Evolutionary conservation across 1,140 invertebrate genomes (phyloP).

Genomic region (Melipona quadrifasciata): DNA sequence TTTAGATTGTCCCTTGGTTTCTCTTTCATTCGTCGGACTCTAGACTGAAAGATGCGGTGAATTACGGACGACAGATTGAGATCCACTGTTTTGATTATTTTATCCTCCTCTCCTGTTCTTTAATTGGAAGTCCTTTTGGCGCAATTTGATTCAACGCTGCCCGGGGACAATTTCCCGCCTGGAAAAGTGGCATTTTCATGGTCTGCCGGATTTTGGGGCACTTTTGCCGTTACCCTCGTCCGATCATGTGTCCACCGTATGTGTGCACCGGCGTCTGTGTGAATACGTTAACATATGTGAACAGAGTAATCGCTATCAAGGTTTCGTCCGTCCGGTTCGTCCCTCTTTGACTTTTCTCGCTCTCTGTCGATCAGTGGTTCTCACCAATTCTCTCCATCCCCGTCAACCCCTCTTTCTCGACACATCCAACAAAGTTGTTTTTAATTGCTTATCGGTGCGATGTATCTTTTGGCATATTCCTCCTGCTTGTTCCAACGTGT

Average conservation of each 20-base stretch:
- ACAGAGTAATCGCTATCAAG: conserved; percentile 61
- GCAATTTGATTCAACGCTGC: background rate
- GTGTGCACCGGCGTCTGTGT: conserved; percentile 51
- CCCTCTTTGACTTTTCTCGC: conserved; percentile 35
- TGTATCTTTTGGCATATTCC: too few species aligned
- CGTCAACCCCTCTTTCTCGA: too few species aligned
- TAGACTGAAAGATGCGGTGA: too few species aligned
- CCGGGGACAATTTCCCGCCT: conserved; percentile 8
- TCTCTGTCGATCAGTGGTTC: conserved; percentile 59
- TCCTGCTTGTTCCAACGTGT: too few species aligned
- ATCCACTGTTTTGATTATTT: background rate
- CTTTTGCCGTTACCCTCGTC: conserved; percentile 14
- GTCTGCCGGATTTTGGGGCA: conserved; percentile 18
- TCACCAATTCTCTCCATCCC: conserved; percentile 25
- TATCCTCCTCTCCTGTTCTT: background rate
- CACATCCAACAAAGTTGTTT: too few species aligned
- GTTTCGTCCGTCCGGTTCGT: conserved; percentile 61
- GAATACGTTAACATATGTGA: conserved; percentile 65
- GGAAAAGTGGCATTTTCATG: conserved; percentile 33
- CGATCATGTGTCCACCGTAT: conserved; percentile 55
- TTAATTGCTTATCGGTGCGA: too few species aligned
- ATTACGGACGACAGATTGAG: background rate
- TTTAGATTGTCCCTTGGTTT: too few species aligned
- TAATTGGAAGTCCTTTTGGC: background rate
- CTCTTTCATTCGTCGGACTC: too few species aligned